These are phyloP conservation scores for Rhopalosiphum nymphaeae DNA, from an alignment of 2,888 invertebrate genomes.

Conservation along the genomic window DNA sequence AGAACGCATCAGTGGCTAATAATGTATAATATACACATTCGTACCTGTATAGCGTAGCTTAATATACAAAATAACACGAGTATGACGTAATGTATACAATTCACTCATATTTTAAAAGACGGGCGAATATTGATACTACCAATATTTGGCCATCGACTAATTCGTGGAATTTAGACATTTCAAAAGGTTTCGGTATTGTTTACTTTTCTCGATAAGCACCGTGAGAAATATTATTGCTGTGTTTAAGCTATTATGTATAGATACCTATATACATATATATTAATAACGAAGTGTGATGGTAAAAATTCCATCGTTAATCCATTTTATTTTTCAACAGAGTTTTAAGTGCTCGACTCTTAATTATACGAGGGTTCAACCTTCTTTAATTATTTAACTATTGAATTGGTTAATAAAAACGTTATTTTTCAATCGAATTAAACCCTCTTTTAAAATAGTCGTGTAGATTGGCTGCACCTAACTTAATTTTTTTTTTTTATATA, in stretches of 20 bases:
- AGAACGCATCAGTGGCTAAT: not conserved
- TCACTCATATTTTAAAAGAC: not conserved
- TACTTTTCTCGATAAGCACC: not conserved
- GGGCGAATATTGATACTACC: not conserved
- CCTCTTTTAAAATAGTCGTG: not conserved
- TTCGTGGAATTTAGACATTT: not conserved
- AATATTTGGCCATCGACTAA: not conserved
- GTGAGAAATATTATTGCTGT: conserved; percentile 17
- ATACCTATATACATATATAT: too few relatives aligned
- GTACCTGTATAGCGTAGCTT: not conserved
- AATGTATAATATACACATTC: not conserved
- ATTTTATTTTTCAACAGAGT: conserved; percentile 12
- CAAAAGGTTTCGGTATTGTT: not conserved
- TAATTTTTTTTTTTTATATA: not conserved
- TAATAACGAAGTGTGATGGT: not conserved
- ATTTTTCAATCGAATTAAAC: conserved; percentile 29
- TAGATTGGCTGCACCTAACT: not conserved
- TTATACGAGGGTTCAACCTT: not conserved
- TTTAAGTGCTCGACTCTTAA: conserved; percentile 23
- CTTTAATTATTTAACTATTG: conserved; percentile 28
- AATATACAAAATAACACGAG: not conserved
- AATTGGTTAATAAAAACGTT: conserved; percentile 13
- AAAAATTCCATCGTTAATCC: not conserved
- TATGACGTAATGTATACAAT: not conserved
- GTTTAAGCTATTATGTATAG: not conserved